These are phyloP conservation scores for Rhinella marina DNA, from an alignment of 2,797 vertebrate species.

Conservation along the genomic window DNA sequence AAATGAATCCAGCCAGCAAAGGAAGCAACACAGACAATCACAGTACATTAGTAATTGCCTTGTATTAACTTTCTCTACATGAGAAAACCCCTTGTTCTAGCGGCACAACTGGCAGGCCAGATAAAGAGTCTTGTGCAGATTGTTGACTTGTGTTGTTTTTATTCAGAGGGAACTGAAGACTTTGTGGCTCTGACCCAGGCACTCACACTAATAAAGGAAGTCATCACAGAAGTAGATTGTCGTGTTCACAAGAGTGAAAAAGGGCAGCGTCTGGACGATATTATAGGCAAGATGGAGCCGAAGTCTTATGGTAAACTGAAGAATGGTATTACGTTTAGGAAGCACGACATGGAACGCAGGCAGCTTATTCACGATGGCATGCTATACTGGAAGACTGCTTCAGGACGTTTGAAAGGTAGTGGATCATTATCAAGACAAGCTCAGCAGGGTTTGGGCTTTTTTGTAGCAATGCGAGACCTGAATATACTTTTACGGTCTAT, in stretches of 20 bases:
- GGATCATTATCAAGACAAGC: not conserved
- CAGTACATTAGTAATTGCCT: too few species aligned
- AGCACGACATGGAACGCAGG: constrained; percentile 83
- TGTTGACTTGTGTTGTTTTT: not conserved
- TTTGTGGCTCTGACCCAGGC: constrained; percentile 83
- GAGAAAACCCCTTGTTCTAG: too few species aligned
- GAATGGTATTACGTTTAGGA: constrained; percentile 85
- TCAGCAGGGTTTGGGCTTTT: not conserved
- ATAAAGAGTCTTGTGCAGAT: too few species aligned
- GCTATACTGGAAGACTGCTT: constrained; percentile 91
- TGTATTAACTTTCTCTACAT: too few species aligned
- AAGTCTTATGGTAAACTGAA: constrained; percentile 88
- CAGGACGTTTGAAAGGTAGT: constrained; percentile 92
- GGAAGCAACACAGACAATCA: too few species aligned
- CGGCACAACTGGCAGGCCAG: too few species aligned
- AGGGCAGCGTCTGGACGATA: constrained; percentile 85
- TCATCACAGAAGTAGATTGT: constrained; percentile 85
- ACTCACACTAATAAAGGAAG: constrained; percentile 84
- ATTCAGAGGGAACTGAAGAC: constrained; percentile 83
- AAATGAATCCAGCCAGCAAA: too few species aligned
- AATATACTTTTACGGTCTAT: not conserved
- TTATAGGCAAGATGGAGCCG: constrained; percentile 85
- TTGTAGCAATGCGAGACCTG: not conserved
- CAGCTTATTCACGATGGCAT: constrained; percentile 82
- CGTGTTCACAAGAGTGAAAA: constrained; percentile 87